Conservation (phyloP, 1,140 invertebrate genomes). For the Epicauta chinensis region DNA sequence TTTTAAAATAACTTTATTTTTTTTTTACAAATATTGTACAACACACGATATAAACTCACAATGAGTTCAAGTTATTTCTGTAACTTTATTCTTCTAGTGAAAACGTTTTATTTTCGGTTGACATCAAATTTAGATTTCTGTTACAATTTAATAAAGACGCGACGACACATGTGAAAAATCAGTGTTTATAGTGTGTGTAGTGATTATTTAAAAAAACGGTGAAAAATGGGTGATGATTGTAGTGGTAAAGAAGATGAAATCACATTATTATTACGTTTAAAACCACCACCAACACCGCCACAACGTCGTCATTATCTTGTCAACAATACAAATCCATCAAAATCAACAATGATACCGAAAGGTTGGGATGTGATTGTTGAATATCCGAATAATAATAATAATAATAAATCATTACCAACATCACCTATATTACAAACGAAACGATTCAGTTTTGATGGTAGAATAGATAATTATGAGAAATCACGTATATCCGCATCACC, state of each 20-base stretch:
- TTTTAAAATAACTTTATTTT: too few relatives aligned
- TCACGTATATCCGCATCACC: slow-evolving; percentile 5
- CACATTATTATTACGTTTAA: slow-evolving; percentile 26
- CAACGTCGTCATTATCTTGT: slow-evolving; percentile 13
- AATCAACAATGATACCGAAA: slow-evolving; percentile 11
- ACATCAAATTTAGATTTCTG: not conserved
- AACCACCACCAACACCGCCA: slow-evolving; percentile 28
- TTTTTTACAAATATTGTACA: too few relatives aligned
- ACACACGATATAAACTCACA: too few relatives aligned
- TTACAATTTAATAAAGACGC: not conserved
- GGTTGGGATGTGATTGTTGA: slow-evolving; percentile 31
- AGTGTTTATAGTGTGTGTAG: not conserved
- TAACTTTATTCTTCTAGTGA: too few relatives aligned
- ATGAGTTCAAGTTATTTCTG: too few relatives aligned
- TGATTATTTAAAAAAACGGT: not conserved
- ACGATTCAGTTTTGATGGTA: not conserved
- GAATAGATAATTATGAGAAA: slow-evolving; percentile 4
- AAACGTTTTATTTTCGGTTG: not conserved
- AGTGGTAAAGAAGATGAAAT: slow-evolving; percentile 28
- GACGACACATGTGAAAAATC: not conserved
- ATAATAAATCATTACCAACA: not conserved
- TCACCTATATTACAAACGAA: not conserved
- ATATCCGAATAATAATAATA: slow-evolving; percentile 4
- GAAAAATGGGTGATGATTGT: not conserved
- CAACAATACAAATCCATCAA: not conserved